Percentiles rank a stretch among this genome's conserved stretches.
These are phyloP conservation scores for Pyrocoelia pectoralis DNA, from an alignment of 2,888 invertebrate genomes.

Conservation along the genomic window DNA sequence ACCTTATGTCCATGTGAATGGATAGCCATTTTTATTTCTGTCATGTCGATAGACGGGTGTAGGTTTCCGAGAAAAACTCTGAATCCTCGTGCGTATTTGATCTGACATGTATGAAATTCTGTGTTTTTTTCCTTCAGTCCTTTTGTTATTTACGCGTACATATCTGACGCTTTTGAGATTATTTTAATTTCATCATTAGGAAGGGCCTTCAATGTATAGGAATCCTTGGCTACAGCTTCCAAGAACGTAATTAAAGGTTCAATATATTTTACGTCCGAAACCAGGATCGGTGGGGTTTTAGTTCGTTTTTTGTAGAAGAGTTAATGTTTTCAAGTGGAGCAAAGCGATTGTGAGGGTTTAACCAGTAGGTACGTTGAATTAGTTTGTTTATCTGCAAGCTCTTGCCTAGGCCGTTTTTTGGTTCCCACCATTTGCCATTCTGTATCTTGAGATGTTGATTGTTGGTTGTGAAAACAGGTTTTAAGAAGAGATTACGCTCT, in stretches of 20 bases:
- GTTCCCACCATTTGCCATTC: conserved; percentile 12
- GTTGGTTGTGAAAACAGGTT: too few species aligned
- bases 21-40: conserved; percentile 1
- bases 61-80: conserved; percentile 13
- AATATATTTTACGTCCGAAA: conserved; percentile 16
- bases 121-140: conserved; percentile 4
- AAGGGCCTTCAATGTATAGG: conserved; percentile 11
- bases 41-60: conserved; percentile 7
- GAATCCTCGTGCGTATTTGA: conserved; percentile 7
- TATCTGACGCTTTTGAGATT: conserved; percentile 14
- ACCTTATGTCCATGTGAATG: background rate
- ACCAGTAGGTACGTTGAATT: conserved; percentile 14
- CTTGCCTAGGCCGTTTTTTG: conserved; percentile 11
- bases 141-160: conserved; percentile 13
- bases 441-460: background rate
- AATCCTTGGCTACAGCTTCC: conserved; percentile 15
- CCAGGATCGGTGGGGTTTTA: conserved; percentile 18
- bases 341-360: conserved; percentile 14
- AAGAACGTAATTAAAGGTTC: conserved; percentile 19
- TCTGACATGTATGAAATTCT: background rate
- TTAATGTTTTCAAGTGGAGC: background rate
- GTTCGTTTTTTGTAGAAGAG: conserved; percentile 10
- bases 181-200: conserved; percentile 19
- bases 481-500: too few species aligned
- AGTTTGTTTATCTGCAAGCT: conserved; percentile 12